Evolutionary conservation across 2,888 invertebrate species (phyloP).

Genomic region (Plebejus anna): DNA sequence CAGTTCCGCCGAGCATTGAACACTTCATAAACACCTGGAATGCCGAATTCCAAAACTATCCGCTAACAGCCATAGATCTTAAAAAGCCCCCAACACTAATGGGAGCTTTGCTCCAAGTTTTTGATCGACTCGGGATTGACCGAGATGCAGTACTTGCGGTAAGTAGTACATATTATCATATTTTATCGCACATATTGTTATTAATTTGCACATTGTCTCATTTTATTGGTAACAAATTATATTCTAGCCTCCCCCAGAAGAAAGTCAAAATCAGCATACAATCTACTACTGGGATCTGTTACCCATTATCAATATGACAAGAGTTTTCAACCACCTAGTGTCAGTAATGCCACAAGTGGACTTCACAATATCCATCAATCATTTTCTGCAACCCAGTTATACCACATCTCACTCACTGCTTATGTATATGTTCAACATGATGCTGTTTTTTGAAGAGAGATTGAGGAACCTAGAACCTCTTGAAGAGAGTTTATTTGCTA

Average conservation of each 20-base stretch:
- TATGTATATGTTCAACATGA: conserved; percentile 54
- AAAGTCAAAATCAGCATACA: conserved; percentile 54
- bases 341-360: conserved; percentile 48
- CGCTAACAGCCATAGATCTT: conserved; percentile 51
- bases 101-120: conserved; percentile 55
- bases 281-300: conserved; percentile 64
- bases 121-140: conserved; percentile 61
- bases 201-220: not conserved
- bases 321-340: conserved; percentile 57
- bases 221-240: not conserved
- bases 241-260: conserved; percentile 55
- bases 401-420: conserved; percentile 53
- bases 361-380: conserved; percentile 46
- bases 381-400: conserved; percentile 58
- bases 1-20: conserved; percentile 43
- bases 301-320: conserved; percentile 62
- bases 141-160: conserved; percentile 56
- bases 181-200: no score
- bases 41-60: conserved; percentile 51
- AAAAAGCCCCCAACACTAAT: conserved; percentile 62
- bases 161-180: conserved; percentile 34
- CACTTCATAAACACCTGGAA: conserved; percentile 60
- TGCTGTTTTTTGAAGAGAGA: conserved; percentile 55
- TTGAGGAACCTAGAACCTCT: conserved; percentile 52
- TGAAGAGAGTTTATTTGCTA: conserved; percentile 58